Percentiles rank a stretch among this genome's conserved stretches.
phyloP scores from a whole-genome alignment of 2,888 invertebrate genomes.

The Cheilosia variabilis region DNA sequence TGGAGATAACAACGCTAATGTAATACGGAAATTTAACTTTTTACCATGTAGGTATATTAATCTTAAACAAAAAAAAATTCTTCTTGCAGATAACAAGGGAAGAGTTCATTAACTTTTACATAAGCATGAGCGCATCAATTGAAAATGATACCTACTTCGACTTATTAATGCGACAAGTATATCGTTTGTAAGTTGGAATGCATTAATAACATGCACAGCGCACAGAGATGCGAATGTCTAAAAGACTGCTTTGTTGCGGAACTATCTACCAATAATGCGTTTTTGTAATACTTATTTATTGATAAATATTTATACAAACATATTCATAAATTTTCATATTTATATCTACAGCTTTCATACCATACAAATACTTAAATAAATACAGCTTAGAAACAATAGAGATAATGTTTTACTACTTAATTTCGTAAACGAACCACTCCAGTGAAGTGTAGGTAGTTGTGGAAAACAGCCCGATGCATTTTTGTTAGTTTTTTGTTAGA shows the following conservation, averaged over 20 bases:
- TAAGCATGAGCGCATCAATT: constrained; percentile 96
- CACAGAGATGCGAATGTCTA: background rate
- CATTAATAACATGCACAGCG: background rate
- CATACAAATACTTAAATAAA: too few species aligned
- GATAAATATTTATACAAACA: too few species aligned
- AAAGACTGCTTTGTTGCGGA: background rate
- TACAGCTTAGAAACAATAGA: too few species aligned
- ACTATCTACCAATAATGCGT: background rate
- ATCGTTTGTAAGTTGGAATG: constrained; percentile 84
- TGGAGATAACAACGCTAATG: constrained; percentile 88
- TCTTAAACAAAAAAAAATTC: background rate
- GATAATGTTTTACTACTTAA: too few species aligned
- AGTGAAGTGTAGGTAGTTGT: too few species aligned
- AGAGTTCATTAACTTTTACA: constrained; percentile 97
- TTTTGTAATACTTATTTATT: background rate
- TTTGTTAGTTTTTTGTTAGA: too few species aligned
- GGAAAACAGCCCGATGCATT: too few species aligned
- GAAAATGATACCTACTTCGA: constrained; percentile 98
- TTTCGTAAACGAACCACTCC: too few species aligned
- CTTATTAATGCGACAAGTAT: constrained; percentile 96
- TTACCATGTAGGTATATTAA: background rate
- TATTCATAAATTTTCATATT: too few species aligned
- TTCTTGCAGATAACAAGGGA: constrained; percentile 92
- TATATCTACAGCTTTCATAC: too few species aligned
- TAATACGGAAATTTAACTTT: constrained; percentile 79